Base-by-base conservation (phyloP, 2,113 vertebrate genomes). In the Aldabrachelys gigantea region DNA sequence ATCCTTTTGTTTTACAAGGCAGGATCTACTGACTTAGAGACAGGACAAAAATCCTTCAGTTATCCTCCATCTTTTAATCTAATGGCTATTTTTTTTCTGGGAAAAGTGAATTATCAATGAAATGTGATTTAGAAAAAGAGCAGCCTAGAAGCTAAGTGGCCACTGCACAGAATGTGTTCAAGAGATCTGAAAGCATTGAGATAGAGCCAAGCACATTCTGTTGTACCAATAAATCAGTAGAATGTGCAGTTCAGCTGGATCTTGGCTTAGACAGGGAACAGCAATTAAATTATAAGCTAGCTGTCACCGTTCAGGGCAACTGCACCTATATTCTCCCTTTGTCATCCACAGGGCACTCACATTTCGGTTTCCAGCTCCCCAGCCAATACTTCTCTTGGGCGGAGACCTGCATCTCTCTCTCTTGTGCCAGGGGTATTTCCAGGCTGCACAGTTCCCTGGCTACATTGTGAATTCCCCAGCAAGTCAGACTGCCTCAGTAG, bases 1-100 rank as follows among this genome's bases (percentile, higher is more conserved):
- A 47, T 57, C 84, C 57, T 91, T 96, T 83, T 93, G 75, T 29
- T 91, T 94, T 47, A 85, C 27, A 25, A 89, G 88, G 65, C 49
- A 83, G 57, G 47, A 79, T 81, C 65, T 81, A 50, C 53, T 0
- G 0, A 31, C 75, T 87, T 87, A 88, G 87, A 94, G 75, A 84
- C 19, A 91, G 87, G 50, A 47, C 41, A 2, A 79, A 89, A 87
- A 94, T 91, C 24, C 49, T 83, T 87, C 72, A 84, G 52, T 94
- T 12, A 27, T 7, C 75, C 27, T 84, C 76, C 90, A 78, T 90
- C 56, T 91, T 89, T 53, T 62, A 53, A 21, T 89, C 50, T 29
- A 44, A 47, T 44, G 75, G 25, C 89, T 90, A 62, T 75, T 10
- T 16, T 12, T 75, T 5, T 12, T 11, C 50, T 29, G 85, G 54